Evolutionary conservation across 2,888 invertebrate genomes (phyloP), one percentile per base, ranked within the genome.

Genomic region (Scelioninae gen. 1): DNA sequence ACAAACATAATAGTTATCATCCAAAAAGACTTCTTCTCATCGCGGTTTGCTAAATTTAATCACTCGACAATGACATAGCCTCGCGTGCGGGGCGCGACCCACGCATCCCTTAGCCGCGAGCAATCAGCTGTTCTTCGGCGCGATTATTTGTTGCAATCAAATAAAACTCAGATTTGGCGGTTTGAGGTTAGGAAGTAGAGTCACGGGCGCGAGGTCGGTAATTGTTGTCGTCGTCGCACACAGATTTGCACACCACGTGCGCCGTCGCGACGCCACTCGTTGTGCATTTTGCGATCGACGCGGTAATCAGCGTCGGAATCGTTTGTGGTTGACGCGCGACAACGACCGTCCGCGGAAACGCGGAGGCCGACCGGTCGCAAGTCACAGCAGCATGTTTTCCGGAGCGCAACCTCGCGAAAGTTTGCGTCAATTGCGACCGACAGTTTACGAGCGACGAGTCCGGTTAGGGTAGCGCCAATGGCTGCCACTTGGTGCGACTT

Each of bases 351-450:
- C 23, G 45, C 13, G 7, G 29, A 16, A 29, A 51, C 29, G 49
- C 31, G 47, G 58, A 63, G 60, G 66, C 62, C 23, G 34, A 56
- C 16, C 71, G 71, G 31, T 85, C 87, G 87, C 87, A 86, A 83
- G 82, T 86, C 85, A 82, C 58, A 78, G 66, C 86, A 87, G 85
- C 88, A 90, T 31, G 31, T 89, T 90, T 88, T 88, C 85, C 55
- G 81, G 80, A 76, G 79, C 77, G 66, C 82, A 75, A 84, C 83
- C 63, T 62, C 68, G 83, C 62, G 69, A 66, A 83, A 77, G 72
- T 66, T 68, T 45, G 62, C 62, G 63, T 47, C 60, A 47, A 55
- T 55, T 23, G 45, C 8, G 63, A 32, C 13, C 34, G 63, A 47
- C 55, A 43, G 31, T 10, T 6, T n/a, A n/a, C n/a, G n/a, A n/a